phyloP scores from a whole-genome alignment of 2,113 vertebrate species.

The Xenotilapia caudafasciata region DNA sequence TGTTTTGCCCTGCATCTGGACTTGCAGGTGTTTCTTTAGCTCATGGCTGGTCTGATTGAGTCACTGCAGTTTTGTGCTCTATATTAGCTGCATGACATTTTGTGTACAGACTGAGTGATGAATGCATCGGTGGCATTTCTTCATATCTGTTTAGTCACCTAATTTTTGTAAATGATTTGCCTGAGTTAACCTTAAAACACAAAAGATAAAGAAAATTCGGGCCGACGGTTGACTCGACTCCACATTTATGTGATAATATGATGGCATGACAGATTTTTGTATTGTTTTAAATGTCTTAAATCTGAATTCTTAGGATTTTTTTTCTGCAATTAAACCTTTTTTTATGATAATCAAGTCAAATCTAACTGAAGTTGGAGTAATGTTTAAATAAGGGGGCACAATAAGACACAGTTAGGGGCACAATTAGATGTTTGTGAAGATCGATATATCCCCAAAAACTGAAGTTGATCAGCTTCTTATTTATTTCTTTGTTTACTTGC shows the following conservation, averaged over 20 bases:
- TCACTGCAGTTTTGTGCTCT: background rate
- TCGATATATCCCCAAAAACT: background rate
- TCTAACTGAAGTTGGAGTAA: background rate
- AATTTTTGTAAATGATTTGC: background rate
- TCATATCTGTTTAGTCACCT: background rate
- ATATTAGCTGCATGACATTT: background rate
- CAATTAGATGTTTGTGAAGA: background rate
- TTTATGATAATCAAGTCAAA: background rate
- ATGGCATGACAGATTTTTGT: background rate
- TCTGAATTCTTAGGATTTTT: accelerated
- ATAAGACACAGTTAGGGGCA: background rate
- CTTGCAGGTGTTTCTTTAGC: background rate
- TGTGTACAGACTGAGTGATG: background rate
- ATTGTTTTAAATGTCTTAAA: background rate
- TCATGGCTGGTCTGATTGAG: background rate
- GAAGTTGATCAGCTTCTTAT: background rate
- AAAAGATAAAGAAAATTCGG: accelerated
- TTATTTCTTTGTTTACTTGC: background rate
- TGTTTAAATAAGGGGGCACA: accelerated
- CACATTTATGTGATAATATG: background rate
- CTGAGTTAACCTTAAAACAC: background rate
- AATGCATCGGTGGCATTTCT: background rate
- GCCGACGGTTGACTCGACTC: accelerated
- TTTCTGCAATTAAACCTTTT: background rate
- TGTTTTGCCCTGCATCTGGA: background rate